Conservation (phyloP, 2,797 vertebrate genomes). For the Neosilurus mollespiculum region DNA sequence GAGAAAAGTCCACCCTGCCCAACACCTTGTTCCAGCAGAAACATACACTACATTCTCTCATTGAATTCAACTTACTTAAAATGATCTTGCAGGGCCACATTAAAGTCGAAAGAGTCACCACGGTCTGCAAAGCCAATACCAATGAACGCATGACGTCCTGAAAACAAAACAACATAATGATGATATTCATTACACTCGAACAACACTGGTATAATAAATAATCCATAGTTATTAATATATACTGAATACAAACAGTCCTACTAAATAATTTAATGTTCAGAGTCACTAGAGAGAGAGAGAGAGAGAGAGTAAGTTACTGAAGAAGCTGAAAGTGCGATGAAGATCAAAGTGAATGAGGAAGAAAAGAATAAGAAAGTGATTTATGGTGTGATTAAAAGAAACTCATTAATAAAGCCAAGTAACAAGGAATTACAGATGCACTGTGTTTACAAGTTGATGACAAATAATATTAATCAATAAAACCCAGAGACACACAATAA, state of each 20-base stretch:
- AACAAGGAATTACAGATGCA: not conserved
- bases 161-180: constrained; percentile 2
- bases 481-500: not conserved
- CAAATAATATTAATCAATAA: not conserved
- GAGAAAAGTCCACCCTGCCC: not conserved
- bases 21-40: not conserved
- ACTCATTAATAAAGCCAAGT: not conserved
- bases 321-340: not conserved
- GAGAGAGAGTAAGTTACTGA: not conserved
- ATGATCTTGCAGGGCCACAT: constrained; percentile 94
- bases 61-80: constrained; percentile 86
- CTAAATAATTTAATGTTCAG: not conserved
- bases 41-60: not conserved
- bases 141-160: constrained; percentile 91
- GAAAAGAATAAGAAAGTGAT: not conserved
- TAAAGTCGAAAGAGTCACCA: constrained; percentile 98
- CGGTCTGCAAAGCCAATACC: constrained; percentile 92
- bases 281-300: not conserved
- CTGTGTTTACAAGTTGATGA: not conserved
- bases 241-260: not conserved
- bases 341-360: not conserved
- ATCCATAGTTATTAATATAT: not conserved
- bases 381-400: not conserved
- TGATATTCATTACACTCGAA: not conserved
- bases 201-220: not conserved